Conservation (phyloP, 2,888 invertebrate species). For the Eurytoma adleriae region DNA sequence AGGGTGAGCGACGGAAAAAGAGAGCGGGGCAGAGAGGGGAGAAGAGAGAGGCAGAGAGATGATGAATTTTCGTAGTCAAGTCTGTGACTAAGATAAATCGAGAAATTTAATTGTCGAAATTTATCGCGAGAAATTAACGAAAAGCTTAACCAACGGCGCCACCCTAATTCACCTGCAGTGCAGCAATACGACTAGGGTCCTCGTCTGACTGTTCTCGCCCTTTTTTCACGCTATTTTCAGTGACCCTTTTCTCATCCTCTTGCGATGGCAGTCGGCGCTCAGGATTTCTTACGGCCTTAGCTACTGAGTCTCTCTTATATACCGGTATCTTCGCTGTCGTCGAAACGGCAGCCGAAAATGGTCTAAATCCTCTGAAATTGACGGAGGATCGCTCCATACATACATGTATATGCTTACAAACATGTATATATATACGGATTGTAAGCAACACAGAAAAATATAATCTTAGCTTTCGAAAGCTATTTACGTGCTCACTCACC, state of each 20-base stretch:
- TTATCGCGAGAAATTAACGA: constrained; percentile 64
- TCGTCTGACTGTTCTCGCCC: neutral
- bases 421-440: neutral
- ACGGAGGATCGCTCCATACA: constrained; percentile 14
- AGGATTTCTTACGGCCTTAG: neutral
- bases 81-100: constrained; percentile 62
- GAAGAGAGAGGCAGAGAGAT: too few relatives aligned
- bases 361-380: constrained; percentile 37
- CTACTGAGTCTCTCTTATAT: constrained; percentile 7
- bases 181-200: too few relatives aligned
- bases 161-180: too few relatives aligned
- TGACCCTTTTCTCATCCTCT: constrained; percentile 18
- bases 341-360: constrained; percentile 26
- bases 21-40: too few relatives aligned
- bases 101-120: constrained; percentile 63
- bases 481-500: constrained; percentile 4
- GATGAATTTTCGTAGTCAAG: too few relatives aligned
- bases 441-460: constrained; percentile 4
- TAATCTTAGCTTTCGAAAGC: constrained; percentile 18
- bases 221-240: neutral
- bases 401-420: constrained; percentile 9
- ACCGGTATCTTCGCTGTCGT: constrained; percentile 9
- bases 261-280: neutral
- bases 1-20: too few relatives aligned
- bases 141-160: constrained; percentile 56